Percentiles rank a stretch among this genome's conserved stretches.
Conservation (phyloP, 2,113 vertebrate species). For the Lonchura striata region DNA sequence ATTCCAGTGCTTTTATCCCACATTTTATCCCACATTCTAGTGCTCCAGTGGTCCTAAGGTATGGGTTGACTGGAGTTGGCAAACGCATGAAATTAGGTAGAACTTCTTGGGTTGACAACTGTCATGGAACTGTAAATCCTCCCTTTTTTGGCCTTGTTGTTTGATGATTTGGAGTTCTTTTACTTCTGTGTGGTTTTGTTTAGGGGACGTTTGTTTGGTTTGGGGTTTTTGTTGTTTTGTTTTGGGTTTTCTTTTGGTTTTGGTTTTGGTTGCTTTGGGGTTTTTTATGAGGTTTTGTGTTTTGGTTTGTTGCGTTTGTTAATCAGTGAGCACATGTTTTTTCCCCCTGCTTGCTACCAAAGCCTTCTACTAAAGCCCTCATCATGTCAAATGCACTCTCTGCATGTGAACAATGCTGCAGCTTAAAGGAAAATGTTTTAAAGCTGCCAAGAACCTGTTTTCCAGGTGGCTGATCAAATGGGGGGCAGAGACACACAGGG, state of each 20-base stretch:
- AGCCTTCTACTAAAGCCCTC: neutral
- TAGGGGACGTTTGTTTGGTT: rapidly evolving
- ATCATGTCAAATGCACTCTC: neutral
- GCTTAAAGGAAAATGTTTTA: neutral
- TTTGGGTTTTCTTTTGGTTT: neutral
- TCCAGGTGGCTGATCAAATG: slow-evolving; percentile 16
- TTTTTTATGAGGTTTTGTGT: neutral
- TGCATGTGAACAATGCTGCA: neutral
- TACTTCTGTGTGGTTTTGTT: neutral
- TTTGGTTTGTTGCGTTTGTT: neutral
- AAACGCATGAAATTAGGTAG: neutral
- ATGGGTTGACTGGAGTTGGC: neutral
- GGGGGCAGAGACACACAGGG: neutral
- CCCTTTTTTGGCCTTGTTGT: neutral
- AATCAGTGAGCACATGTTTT: neutral
- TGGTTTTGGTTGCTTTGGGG: neutral
- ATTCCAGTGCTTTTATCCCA: neutral
- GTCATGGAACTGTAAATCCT: neutral
- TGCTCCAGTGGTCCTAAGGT: neutral
- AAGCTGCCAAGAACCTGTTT: slow-evolving; percentile 8
- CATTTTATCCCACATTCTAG: neutral
- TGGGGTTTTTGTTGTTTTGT: neutral
- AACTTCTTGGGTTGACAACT: neutral
- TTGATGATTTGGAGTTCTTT: neutral
- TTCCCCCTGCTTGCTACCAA: neutral